Base-by-base conservation (phyloP, 2,113 vertebrate genomes). In the Delphinapterus leucas region DNA sequence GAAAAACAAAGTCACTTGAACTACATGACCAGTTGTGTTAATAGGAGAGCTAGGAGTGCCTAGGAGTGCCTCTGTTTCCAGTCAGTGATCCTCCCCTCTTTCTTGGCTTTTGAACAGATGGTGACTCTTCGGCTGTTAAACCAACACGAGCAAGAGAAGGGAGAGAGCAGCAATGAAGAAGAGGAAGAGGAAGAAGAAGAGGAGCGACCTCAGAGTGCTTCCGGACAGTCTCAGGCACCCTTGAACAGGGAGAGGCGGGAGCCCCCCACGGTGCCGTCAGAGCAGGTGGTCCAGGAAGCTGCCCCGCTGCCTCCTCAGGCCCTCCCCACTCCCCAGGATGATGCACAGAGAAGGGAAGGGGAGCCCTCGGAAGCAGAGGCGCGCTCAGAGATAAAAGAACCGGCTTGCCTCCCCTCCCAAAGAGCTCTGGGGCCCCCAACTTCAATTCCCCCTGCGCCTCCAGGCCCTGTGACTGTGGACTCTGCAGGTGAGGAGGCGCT, bases 71-170 rank as follows among this genome's bases (percentile, higher is more conserved):
- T 63, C 95, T n/a, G 3, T 31, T 55, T 81, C 60, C 25, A 71
- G 41, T 92, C 20, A 17, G 65, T 92, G 63, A 95, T n/a, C 23
- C 18, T 33, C 41, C 65, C 95, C 28, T 96, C 79, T 49, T 0
- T 25, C 83, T 88, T 10, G 74, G 53, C 80, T 96, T 89, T 92
- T 82, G 93, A 71, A 79, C 71, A 99, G 99, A 99, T 99, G 85
- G 99, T 99, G 47, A 99, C 99, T 6, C 98, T 99, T 89, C 99
- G 99, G 98, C 98, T 99, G 17, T 98, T 99, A 71, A 97, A 86
- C 31, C 98, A 98, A 53, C 95, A 98, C 1, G 90, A 99, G 90
- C 93, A 82, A 25, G 92, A 88, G 25, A 58, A 47, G 33, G 97
- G 61, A 3, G 90, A 18, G 25, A 97, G 97, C 90, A 97, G 98